Percentiles rank a stretch among this genome's conserved stretches.
Conservation (phyloP, 2,797 vertebrate genomes). For the Amblyopsis hoosieri region DNA sequence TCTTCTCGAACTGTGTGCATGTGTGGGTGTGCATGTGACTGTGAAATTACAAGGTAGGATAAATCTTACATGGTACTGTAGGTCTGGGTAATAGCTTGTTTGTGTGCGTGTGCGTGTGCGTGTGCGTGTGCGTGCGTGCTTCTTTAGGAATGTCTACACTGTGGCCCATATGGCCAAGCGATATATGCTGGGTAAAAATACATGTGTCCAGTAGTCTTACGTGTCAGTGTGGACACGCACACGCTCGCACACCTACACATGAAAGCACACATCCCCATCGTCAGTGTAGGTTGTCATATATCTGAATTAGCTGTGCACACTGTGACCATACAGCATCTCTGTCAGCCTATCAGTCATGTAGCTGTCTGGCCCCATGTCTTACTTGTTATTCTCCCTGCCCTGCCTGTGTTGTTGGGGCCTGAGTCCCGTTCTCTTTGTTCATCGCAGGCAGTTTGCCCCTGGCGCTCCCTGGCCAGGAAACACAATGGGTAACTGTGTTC, state of each 20-base stretch:
- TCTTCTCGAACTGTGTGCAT: too few species aligned
- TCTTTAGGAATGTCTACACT: conserved; percentile 67
- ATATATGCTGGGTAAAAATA: conserved; percentile 75
- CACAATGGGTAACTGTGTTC: conserved; percentile 20
- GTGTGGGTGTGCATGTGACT: too few species aligned
- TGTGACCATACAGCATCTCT: conserved; percentile 10
- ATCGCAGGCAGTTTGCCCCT: conserved; percentile 31
- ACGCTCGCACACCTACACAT: conserved; percentile 19
- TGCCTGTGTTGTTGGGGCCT: neutral
- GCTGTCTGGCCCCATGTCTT: neutral
- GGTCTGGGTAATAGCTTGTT: conserved; percentile 7
- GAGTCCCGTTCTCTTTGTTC: neutral
- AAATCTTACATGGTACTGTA: neutral
- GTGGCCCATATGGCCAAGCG: conserved; percentile 71
- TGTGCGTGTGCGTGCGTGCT: conserved; percentile 45
- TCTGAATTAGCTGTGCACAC: conserved; percentile 55
- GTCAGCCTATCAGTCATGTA: conserved; percentile 40
- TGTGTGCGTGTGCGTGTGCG: conserved; percentile 28
- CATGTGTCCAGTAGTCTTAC: conserved; percentile 58
- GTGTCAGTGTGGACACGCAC: conserved; percentile 54
- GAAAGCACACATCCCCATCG: conserved; percentile 26
- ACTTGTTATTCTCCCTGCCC: neutral
- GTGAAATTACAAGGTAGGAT: too few species aligned
- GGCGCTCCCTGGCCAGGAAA: conserved; percentile 53
- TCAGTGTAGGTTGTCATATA: conserved; percentile 42